A percentile compares a stretch with the other conserved stretches of the same genome.
Conservation (phyloP, 2,888 invertebrate genomes). For the Drosophila seclusa region DNA sequence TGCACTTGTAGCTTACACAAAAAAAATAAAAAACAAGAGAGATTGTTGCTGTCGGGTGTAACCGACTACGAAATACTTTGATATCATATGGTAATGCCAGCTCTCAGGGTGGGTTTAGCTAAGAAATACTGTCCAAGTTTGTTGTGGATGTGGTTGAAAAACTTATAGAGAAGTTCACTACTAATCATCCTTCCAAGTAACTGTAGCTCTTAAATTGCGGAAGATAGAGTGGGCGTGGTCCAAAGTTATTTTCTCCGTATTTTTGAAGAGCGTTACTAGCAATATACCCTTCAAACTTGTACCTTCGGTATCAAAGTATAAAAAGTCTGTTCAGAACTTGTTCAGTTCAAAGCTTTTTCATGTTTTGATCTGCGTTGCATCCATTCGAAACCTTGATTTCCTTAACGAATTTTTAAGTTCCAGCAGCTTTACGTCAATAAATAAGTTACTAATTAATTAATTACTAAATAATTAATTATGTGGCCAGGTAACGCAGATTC, state of each 20-base stretch:
- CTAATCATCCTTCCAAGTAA: no score
- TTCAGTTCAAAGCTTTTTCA: no score
- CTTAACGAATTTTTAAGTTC: neutral
- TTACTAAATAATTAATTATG: no score
- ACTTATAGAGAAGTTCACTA: accelerated
- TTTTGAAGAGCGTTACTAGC: no score
- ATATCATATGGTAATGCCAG: neutral
- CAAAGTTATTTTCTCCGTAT: no score
- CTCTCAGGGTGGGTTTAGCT: neutral
- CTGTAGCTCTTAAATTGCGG: neutral
- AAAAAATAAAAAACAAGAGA: neutral
- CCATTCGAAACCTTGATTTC: neutral
- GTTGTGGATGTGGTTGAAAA: no score
- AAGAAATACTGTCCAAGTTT: neutral
- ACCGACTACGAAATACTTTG: neutral
- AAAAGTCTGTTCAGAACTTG: neutral
- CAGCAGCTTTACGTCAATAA: neutral
- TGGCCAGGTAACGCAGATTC: constrained; percentile 53
- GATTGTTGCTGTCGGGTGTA: no score
- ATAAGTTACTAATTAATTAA: constrained; percentile 12
- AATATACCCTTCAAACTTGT: neutral
- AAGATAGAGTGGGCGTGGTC: neutral
- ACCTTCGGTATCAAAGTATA: neutral
- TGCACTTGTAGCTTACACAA: neutral
- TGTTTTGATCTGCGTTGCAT: neutral